Conservation (phyloP, 2,113 vertebrate species). For the Noctilio leporinus region DNA sequence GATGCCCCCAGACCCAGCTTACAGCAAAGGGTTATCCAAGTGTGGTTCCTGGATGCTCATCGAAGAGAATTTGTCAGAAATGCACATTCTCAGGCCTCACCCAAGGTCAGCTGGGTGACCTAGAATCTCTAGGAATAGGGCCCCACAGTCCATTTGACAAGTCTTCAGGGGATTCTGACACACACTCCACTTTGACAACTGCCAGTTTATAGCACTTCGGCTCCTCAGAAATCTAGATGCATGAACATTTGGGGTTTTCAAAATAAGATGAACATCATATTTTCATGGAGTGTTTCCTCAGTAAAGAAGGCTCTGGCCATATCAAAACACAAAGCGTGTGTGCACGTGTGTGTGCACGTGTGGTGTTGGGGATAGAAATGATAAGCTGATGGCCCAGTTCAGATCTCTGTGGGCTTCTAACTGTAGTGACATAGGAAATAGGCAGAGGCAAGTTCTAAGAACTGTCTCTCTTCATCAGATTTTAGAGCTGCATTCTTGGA, state of each 20-base stretch:
- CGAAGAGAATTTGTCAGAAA: background rate
- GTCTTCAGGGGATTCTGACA: background rate
- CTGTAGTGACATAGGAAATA: fast-evolving
- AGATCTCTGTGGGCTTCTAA: background rate
- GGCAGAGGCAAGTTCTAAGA: background rate
- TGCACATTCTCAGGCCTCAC: background rate
- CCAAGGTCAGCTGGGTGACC: background rate
- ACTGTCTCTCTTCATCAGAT: background rate
- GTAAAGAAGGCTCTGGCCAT: background rate
- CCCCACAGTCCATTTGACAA: background rate
- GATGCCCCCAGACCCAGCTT: background rate
- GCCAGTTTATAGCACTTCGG: background rate
- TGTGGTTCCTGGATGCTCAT: no score
- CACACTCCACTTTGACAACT: background rate
- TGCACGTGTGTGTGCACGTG: no score
- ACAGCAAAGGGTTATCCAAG: background rate
- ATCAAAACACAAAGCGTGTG: background rate
- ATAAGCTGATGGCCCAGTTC: background rate
- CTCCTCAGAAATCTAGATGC: background rate
- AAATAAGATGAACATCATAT: background rate
- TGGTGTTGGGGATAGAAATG: background rate
- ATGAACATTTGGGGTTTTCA: background rate
- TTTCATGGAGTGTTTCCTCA: background rate
- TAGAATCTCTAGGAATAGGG: background rate
- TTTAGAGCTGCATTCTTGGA: background rate